These are phyloP conservation scores for Pterois miles DNA, from an alignment of 2,797 vertebrate species.

Conservation along the genomic window DNA sequence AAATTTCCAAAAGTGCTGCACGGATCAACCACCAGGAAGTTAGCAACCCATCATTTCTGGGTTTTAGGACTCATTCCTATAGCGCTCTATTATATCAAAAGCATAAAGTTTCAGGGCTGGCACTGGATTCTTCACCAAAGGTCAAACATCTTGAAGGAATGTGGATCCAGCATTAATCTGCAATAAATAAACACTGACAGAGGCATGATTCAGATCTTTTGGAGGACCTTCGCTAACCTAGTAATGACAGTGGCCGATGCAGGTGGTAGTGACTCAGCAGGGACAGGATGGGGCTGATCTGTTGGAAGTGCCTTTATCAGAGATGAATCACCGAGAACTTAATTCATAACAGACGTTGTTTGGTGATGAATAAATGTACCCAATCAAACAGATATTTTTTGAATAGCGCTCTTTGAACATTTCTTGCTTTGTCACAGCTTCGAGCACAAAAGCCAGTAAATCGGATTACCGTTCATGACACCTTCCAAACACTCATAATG, in stretches of 20 bases:
- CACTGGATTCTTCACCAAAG: not conserved
- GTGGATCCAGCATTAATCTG: not conserved
- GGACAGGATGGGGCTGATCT: conserved; percentile 8
- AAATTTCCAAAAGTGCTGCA: too few relatives aligned
- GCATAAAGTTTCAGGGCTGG: not conserved
- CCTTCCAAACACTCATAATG: conserved; percentile 14
- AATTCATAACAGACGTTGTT: conserved; percentile 33
- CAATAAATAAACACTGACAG: conserved; percentile 1
- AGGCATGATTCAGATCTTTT: conserved; percentile 26
- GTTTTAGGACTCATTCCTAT: too few relatives aligned
- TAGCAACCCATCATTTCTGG: too few relatives aligned
- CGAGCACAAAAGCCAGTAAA: conserved; percentile 5
- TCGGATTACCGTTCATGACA: conserved; percentile 33
- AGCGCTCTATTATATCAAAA: not conserved
- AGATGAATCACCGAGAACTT: conserved; percentile 44
- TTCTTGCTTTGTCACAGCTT: not conserved
- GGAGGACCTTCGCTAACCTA: not conserved
- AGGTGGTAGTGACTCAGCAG: conserved; percentile 45
- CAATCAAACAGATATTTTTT: conserved; percentile 16
- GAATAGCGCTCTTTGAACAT: conserved; percentile 17
- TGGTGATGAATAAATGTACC: conserved; percentile 34
- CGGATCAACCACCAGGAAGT: too few relatives aligned
- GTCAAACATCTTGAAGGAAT: not conserved
- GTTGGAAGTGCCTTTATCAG: conserved; percentile 22
- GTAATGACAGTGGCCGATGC: not conserved